Evolutionary conservation across 2,113 vertebrate species (phyloP), one percentile per base, ranked within the genome.

Genomic region (Tiliqua scincoides): DNA sequence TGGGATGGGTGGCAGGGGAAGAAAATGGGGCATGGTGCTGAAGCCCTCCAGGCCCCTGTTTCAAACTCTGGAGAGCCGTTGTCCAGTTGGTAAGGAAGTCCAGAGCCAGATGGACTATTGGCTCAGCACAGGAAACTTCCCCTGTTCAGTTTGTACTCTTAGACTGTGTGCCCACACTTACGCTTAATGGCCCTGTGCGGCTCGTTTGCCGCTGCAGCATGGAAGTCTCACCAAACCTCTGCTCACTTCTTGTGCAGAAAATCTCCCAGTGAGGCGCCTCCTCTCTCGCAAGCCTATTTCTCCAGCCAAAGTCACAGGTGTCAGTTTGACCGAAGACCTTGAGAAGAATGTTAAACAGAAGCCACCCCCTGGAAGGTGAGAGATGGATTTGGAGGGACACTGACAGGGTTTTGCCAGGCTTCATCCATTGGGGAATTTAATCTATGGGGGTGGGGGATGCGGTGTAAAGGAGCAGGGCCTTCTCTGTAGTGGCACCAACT

Each of bases 251-350:
- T 71, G 40, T 87, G 80, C 82, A 96, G 95, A 94, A 6, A 85
- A 68, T 30, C 81, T 74, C 3, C 80, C 89, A 27, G 17, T 78
- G 1, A 94, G 92, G 77, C 94, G 88, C 84, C 52, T 90, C 65
- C 86, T 79, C 83, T 93, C 93, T 63, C 92, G 90, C 82, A 93
- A 93, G 62, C 23, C 78, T 23, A 79, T 92, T 68, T 91, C 89
- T 62, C 91, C 95, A 27, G 77, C 93, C 85, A 96, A 91, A 91
- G 88, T 85, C 35, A 91, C 89, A 67, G 87, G 87, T 17, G 71
- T 90, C 79, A 86, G 67, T 86, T 85, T 91, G n/a, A 91, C 82
- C 1, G 92, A 95, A 43, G 93, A 95, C n/a, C 65, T 87, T 32
- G 94, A 95, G 61, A 87, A 2, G 61, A 87, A 27, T 59, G 62